Base-by-base conservation (phyloP, 2,797 vertebrate species). In the Protonibea diacanthus region DNA sequence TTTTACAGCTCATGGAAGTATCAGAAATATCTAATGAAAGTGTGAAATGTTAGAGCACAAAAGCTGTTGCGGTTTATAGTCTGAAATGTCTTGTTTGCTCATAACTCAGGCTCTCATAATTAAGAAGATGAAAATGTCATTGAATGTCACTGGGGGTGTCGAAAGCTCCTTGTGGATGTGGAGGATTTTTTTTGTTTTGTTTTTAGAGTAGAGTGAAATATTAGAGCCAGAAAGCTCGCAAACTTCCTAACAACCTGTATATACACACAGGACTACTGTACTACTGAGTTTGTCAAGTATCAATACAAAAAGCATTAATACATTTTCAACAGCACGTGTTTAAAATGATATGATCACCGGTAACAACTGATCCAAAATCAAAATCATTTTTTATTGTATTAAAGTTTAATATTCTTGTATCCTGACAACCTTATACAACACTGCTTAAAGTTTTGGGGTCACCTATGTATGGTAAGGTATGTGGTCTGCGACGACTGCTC, bases 71-170 rank as follows among this genome's bases (percentile, higher is more conserved):
- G 57, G 60, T n/a, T 64, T 40, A 23, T 14, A 8, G n/a, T 29
- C 27, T 47, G 12, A 72, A 47, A 79, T 64, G 20, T 51, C 8
- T 57, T 45, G 67, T 61, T 66, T 63, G 25, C 59, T 64, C 15
- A 15, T 57, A 29, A 51, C 59, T 55, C 61, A 29, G 29, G 27
- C 25, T 69, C 47, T 15, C 59, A 70, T 55, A 53, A 71, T 76
- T 76, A 58, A 42, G 18, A 45, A 29, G 52, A 58, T 42, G 55
- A 61, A 81, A 79, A 78, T 67, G 66, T 52, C 75, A 73, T 1
- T 83, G 33, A 79, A 81, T 76, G 65, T 68, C 59, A 68, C 48
- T 17, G 11, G 6, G 6, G 9, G n/a, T 33, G 44, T 56, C 18
- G 76, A 21, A 67, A 65, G 13, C 38, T 62, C 58, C 61, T 58